Evolutionary conservation across 2,888 invertebrate species (phyloP).

Genomic region (Microctonus brassicae): DNA sequence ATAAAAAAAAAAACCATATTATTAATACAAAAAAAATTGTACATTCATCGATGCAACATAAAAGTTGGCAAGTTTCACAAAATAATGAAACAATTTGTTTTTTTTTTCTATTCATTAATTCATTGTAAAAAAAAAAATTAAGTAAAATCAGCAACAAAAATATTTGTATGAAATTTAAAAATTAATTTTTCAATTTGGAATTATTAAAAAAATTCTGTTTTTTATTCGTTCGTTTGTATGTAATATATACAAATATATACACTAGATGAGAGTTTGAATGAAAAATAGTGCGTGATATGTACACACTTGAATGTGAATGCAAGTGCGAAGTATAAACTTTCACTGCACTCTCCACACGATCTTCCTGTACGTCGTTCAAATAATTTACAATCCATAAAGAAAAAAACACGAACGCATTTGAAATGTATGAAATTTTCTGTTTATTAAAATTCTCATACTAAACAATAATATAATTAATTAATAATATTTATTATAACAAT

Average conservation of each 20-base stretch:
- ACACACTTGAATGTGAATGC: slow-evolving; percentile 11
- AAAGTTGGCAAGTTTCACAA: background rate
- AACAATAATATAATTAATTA: no score
- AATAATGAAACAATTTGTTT: background rate
- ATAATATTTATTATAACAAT: no score
- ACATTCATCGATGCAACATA: background rate
- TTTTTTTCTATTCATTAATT: no score
- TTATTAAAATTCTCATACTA: background rate
- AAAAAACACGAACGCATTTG: background rate
- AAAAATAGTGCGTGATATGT: slow-evolving; percentile 19
- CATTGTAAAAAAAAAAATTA: slow-evolving; percentile 42
- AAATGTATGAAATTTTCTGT: background rate
- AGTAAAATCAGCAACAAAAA: background rate
- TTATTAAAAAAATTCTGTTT: background rate
- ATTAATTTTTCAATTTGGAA: background rate
- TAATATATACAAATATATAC: no score
- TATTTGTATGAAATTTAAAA: background rate
- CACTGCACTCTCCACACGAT: slow-evolving; percentile 17
- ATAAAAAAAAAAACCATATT: no score
- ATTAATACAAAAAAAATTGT: background rate
- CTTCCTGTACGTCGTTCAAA: slow-evolving; percentile 10
- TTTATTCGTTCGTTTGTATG: background rate
- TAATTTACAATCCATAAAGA: background rate
- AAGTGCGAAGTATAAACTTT: slow-evolving; percentile 32
- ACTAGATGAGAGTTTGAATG: slow-evolving; percentile 24